Base-by-base conservation (phyloP, 2,888 invertebrate genomes). In the Polymixis lichenea region DNA sequence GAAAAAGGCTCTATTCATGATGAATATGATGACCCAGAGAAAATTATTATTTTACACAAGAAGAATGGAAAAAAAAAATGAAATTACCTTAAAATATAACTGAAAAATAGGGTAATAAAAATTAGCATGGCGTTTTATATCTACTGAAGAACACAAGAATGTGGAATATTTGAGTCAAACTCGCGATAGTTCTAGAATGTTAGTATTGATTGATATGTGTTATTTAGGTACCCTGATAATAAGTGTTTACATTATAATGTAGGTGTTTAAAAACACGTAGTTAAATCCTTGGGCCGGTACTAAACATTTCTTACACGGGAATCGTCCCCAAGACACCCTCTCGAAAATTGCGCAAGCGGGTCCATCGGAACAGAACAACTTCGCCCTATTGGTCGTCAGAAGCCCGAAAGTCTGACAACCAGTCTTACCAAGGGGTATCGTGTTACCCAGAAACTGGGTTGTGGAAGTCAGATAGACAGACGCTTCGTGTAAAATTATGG, bases 171-270 rank as follows among this genome's bases (percentile, higher is more conserved):
- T 64, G 51, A 22, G 78, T 64, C 72, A 72, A 71, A 28, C 25
- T 78, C 22, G 13, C 49, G 78, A 64, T 77, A 56, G 28, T 51
- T 43, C 8, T 22, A 58, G 28, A 78, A 77, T 77, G 78, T 51
- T 55, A 28, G 17, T 49, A 22, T 19, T 77, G 72, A 77, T 72
- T 72, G 79, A 78, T 77, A 72, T 77, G 78, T 46, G 25, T 38
- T 32, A 22, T 22, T 43, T 19, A 9, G 1, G 22, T n/a, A 53
- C 6, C 17, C 32, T 22, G 43, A 22, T 78, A 67, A 9, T 7
- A 32, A n/a, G 9, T 17, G 78, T 72, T 58, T 64, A 32, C 56
- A 72, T 77, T 58, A 25, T 32, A 78, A 60, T 58, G 77, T 22
- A 32, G 77, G 77, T 68, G 68, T 46, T 76, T 46, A 25, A 58